Percentiles rank a stretch among this genome's conserved stretches.
phyloP scores from a whole-genome alignment of 2,113 vertebrate species.

The Oreochromis spilurus region DNA sequence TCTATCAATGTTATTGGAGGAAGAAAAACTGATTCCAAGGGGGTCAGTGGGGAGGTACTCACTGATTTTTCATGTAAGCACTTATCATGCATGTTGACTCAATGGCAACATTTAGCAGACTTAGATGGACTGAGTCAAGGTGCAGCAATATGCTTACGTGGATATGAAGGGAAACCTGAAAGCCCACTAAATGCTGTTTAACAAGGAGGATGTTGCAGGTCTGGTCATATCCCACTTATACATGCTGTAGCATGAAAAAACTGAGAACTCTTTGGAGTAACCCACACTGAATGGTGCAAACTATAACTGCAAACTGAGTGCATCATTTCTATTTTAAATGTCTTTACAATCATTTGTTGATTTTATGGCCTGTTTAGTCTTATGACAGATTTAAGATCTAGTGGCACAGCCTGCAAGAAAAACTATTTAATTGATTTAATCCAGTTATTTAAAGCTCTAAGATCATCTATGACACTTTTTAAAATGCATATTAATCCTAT shows the following conservation, averaged over 20 bases:
- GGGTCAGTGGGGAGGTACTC: background rate
- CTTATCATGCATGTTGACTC: background rate
- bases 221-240: background rate
- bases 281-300: background rate
- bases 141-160: background rate
- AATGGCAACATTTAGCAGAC: background rate
- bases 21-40: background rate
- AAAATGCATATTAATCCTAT: background rate
- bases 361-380: background rate
- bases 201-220: background rate
- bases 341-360: background rate
- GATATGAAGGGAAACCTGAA: background rate
- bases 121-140: background rate
- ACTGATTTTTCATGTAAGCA: background rate
- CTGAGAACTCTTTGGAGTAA: background rate
- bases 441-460: background rate
- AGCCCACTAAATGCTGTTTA: background rate
- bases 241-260: background rate
- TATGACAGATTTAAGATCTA: background rate
- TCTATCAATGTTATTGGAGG: background rate
- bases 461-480: background rate
- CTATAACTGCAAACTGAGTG: background rate
- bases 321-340: background rate
- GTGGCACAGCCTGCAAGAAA: background rate
- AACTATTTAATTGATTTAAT: background rate